These are phyloP conservation scores for Cheilosia soror DNA, from an alignment of 2,888 invertebrate genomes.

Conservation along the genomic window DNA sequence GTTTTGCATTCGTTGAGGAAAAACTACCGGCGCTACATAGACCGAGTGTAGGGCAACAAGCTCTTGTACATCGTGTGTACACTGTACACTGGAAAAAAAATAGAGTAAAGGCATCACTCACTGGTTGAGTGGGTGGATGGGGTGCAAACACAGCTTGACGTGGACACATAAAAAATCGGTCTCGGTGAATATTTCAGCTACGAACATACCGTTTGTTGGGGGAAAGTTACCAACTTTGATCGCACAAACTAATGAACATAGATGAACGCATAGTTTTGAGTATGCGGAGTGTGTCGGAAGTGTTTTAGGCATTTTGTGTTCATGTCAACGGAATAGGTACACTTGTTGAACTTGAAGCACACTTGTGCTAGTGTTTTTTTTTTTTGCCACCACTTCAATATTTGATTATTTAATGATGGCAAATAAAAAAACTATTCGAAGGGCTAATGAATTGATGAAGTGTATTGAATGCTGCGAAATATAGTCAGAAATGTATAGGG, in stretches of 20 bases:
- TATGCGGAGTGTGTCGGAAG: constrained; percentile 24
- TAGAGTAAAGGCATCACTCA: constrained; percentile 50
- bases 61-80: constrained; percentile 14
- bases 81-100: constrained; percentile 33
- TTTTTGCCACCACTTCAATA: neutral
- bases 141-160: neutral
- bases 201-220: constrained; percentile 3
- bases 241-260: constrained; percentile 45
- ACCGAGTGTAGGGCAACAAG: constrained; percentile 40
- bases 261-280: constrained; percentile 30
- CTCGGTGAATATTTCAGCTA: constrained; percentile 1
- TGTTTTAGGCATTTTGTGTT: constrained; percentile 53
- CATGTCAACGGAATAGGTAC: constrained; percentile 12
- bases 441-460: too few relatives aligned
- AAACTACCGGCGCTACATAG: constrained; percentile 57
- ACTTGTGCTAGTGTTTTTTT: constrained; percentile 51
- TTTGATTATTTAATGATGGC: neutral
- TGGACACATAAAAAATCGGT: constrained; percentile 25
- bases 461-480: too few relatives aligned
- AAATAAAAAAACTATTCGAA: too few relatives aligned
- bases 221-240: constrained; percentile 34
- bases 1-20: constrained; percentile 51
- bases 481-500: too few relatives aligned
- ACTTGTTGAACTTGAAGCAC: constrained; percentile 2
- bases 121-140: constrained; percentile 8